phyloP scores from a whole-genome alignment of 2,113 vertebrate genomes.

The Pedionomus torquatus region DNA sequence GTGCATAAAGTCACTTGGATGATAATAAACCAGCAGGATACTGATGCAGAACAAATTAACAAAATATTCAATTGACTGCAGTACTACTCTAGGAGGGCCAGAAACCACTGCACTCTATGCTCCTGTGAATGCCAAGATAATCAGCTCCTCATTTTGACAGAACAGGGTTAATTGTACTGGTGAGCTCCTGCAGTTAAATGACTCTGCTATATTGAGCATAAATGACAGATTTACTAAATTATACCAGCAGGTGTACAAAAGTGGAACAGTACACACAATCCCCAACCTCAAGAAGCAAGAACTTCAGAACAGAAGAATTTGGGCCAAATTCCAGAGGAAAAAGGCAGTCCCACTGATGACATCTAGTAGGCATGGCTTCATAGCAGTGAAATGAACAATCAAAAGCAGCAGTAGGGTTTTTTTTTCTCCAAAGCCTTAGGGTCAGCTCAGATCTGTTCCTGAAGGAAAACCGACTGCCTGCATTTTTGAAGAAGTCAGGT shows the following conservation, averaged over 20 bases:
- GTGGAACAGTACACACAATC: background rate
- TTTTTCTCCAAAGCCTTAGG: background rate
- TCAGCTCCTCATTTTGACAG: slow-evolving; percentile 21
- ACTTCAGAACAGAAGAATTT: background rate
- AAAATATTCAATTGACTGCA: slow-evolving; percentile 59
- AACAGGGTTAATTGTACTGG: slow-evolving; percentile 50
- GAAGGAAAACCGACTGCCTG: background rate
- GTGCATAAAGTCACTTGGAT: slow-evolving; percentile 20
- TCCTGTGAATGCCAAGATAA: slow-evolving; percentile 51
- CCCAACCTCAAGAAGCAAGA: background rate
- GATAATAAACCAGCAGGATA: slow-evolving; percentile 59
- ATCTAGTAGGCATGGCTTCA: background rate
- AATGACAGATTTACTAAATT: slow-evolving; percentile 33
- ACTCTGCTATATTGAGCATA: background rate
- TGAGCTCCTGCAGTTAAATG: slow-evolving; percentile 37
- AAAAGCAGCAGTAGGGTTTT: background rate
- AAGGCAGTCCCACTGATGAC: background rate
- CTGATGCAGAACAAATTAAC: slow-evolving; percentile 66
- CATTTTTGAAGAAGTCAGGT: background rate
- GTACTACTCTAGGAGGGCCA: background rate
- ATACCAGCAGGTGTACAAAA: background rate
- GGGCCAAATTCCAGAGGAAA: background rate
- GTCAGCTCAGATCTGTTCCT: background rate
- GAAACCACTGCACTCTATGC: slow-evolving; percentile 21
- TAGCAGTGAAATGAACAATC: background rate